Base-by-base conservation (phyloP, 23 tunicate genomes). In the Halocynthia aurantium region DNA sequence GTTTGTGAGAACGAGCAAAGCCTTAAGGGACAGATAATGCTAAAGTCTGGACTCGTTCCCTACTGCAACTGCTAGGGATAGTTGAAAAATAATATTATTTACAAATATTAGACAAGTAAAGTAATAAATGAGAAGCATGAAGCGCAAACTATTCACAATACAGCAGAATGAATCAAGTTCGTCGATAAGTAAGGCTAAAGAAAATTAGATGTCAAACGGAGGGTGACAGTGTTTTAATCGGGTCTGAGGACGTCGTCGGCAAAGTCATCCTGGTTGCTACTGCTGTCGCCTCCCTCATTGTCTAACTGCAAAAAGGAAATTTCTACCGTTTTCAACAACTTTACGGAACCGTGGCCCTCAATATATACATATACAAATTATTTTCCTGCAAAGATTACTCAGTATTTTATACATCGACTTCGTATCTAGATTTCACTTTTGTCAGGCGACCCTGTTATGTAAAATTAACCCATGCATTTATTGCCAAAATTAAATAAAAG, bases 281-380 rank as follows among this genome's bases (percentile, higher is more conserved):
- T 11, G 78, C 31, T 17, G 64, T 54, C 62, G 78, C 55, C 44
- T 53, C 78, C 78, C 22, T 74, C 78, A 74, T 53, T 74, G 78
- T 74, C 78, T 74, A 74, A 64, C 78, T 74, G 78, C 56, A 74
- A 74, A 74, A 74, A 56, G 50, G 78, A 64, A 74, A 31, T 31
- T 31, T 31, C 44, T 31, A 31, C 44, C 44, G 44, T 31, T 31
- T 31, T 31, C 44, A 31, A 31, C 44, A 31, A 31, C 44, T 31
- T 31, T 31, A 31, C 44, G 44, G 44, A 31, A 31, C 44, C 44
- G 44, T 31, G 44, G 4, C 44, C 44, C 44, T 31, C 44, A 31
- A 31, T 31, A 4, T 0, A 31, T 31, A 31, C 44, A 4, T 31
- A 31, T 31, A 31, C 44, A 31, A 31, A 31, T 31, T 31, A 31